Percentiles rank a stretch among this genome's conserved stretches.
These are phyloP conservation scores for Hetaerina titia DNA, from an alignment of 2,888 invertebrate species.

Conservation along the genomic window DNA sequence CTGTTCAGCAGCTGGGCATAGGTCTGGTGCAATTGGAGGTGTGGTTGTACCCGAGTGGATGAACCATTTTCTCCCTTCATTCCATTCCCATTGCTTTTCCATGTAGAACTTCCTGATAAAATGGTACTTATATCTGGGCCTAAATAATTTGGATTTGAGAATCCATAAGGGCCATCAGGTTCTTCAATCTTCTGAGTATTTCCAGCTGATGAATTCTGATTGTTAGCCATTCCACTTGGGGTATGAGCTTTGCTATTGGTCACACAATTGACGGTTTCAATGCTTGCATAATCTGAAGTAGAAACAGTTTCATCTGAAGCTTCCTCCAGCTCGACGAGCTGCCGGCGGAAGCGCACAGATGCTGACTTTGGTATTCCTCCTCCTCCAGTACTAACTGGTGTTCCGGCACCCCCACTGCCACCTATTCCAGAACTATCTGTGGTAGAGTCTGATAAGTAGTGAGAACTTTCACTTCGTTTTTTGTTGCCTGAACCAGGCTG, in stretches of 20 bases:
- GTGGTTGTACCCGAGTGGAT: slow-evolving; percentile 16
- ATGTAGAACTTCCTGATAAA: slow-evolving; percentile 68
- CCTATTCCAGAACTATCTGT: slow-evolving; percentile 56
- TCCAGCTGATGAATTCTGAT: slow-evolving; percentile 72
- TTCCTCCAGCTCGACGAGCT: slow-evolving; percentile 79
- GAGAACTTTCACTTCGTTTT: slow-evolving; percentile 58
- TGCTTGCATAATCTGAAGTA: slow-evolving; percentile 88
- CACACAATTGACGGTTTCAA: slow-evolving; percentile 82
- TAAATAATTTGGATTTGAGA: slow-evolving; percentile 88
- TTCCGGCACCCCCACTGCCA: slow-evolving; percentile 52
- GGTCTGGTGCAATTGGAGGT: slow-evolving; percentile 71
- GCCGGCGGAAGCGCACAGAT: slow-evolving; percentile 80
- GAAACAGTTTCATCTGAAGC: slow-evolving; percentile 80
- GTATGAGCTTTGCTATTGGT: slow-evolving; percentile 56
- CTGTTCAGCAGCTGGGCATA: slow-evolving; percentile 80
- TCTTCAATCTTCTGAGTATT: slow-evolving; percentile 75
- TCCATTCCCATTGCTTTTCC: slow-evolving; percentile 68
- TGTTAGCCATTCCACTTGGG: slow-evolving; percentile 28
- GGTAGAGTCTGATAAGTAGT: slow-evolving; percentile 41
- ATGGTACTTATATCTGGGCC: slow-evolving; percentile 81
- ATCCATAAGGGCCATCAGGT: slow-evolving; percentile 81
- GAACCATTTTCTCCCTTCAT: slow-evolving; percentile 51
- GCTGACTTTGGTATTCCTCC: slow-evolving; percentile 79
- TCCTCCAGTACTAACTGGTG: slow-evolving; percentile 24
- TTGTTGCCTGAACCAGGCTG: slow-evolving; percentile 75